A percentile compares a stretch with the other conserved stretches of the same genome.
Conservation (phyloP, 2,113 vertebrate genomes). For the Anthoscopus minutus region DNA sequence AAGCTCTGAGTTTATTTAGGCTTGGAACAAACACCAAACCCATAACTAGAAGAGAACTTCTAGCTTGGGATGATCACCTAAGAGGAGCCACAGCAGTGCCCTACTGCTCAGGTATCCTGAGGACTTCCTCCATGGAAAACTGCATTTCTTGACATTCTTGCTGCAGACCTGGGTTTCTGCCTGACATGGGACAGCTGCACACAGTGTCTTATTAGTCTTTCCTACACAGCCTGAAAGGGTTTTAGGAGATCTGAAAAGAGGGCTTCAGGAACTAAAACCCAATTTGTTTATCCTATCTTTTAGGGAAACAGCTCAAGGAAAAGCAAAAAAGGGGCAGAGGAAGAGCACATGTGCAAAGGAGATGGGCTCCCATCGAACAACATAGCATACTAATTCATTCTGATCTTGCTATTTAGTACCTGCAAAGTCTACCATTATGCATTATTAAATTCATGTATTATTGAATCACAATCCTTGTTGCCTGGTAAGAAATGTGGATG, state of each 20-base stretch:
- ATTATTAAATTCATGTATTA: slow-evolving; percentile 86
- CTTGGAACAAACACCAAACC: not conserved
- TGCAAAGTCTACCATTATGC: slow-evolving; percentile 74
- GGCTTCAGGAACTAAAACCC: not conserved
- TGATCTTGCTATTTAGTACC: slow-evolving; percentile 76
- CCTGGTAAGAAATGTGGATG: slow-evolving; percentile 77
- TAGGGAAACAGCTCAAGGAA: not conserved
- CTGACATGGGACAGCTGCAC: not conserved
- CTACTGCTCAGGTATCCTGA: not conserved
- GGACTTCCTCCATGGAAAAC: not conserved
- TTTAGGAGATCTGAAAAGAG: not conserved
- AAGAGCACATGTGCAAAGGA: not conserved
- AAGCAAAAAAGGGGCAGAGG: slow-evolving; percentile 6
- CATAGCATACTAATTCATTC: slow-evolving; percentile 59
- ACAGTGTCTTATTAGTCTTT: not conserved
- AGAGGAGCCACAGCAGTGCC: not conserved
- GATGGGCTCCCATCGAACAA: slow-evolving; percentile 23
- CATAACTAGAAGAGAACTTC: not conserved
- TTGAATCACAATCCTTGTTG: slow-evolving; percentile 77
- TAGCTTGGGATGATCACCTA: not conserved
- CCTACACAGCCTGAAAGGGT: not conserved
- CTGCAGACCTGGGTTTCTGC: not conserved
- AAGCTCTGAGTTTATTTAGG: not conserved
- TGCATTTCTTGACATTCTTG: not conserved
- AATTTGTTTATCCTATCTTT: not conserved